Conservation (phyloP, 2,888 invertebrate species). For the Saturnia pavonia region DNA sequence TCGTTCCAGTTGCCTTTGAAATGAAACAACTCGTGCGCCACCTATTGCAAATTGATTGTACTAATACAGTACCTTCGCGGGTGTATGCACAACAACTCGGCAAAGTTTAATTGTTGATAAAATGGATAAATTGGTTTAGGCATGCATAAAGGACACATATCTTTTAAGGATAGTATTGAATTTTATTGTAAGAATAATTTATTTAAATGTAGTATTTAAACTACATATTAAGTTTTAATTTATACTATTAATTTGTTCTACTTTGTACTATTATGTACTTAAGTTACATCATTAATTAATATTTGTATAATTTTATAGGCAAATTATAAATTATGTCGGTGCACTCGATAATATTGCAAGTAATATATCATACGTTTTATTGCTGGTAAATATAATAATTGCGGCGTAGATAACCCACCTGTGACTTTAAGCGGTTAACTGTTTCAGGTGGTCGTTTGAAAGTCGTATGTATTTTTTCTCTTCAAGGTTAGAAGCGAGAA, state of each 20-base stretch:
- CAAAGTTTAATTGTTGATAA: too few species aligned
- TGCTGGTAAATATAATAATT: neutral
- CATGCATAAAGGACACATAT: too few species aligned
- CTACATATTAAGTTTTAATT: neutral
- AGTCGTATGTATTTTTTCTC: neutral
- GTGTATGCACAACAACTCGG: too few species aligned
- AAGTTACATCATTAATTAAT: neutral
- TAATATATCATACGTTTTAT: constrained; percentile 7
- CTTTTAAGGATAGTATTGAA: too few species aligned
- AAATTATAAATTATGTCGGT: constrained; percentile 5
- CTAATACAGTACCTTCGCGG: too few species aligned
- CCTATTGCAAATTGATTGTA: too few species aligned
- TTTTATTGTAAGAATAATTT: too few species aligned
- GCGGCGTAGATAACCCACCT: neutral
- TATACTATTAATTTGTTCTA: neutral
- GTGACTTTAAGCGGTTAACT: neutral
- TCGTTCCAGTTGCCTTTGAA: too few species aligned
- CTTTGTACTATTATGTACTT: neutral
- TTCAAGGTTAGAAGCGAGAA: too few species aligned
- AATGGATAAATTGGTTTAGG: too few species aligned
- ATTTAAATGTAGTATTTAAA: too few species aligned
- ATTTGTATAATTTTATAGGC: neutral
- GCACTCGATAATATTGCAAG: neutral
- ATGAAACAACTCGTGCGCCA: too few species aligned
- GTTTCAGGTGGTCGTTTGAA: neutral